Evolutionary conservation across 2,797 vertebrate species (phyloP), one percentile per base, ranked within the genome.

Genomic region (Columba guinea): DNA sequence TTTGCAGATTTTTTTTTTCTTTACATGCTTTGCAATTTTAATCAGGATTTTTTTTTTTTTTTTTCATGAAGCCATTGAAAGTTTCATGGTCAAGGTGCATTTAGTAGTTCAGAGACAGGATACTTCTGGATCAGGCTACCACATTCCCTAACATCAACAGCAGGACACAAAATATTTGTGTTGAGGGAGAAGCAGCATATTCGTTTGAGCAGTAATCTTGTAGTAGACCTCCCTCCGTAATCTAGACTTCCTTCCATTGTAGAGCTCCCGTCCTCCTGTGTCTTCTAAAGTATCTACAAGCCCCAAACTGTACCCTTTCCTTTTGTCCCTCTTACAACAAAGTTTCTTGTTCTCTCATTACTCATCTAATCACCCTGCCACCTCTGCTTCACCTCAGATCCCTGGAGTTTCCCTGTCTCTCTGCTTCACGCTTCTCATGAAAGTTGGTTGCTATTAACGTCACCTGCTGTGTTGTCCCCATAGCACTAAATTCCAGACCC

Each of bases 351-450:
- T 89, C 37, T 77, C 37, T 63, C 9, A 26, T 56, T 78, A 49
- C 12, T 81, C 26, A 35, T 26, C 13, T 48, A 11, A 44, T 71
- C 14, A 9, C 14, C 37, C 46, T 48, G 58, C 30, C 35, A 69
- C 3, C 35, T 77, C 51, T 89, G 37, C 14, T 60, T n/a, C 65
- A 37, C 49, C 67, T 74, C 1, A 1, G 14, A 53, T 68, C 19
- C 24, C 17, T 49, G 35, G 41, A 37, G n/a, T 62, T 87, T 34
- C 65, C 14, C 68, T 41, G 15, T 81, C 7, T 77, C 21, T 67
- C 34, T 59, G 17, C 19, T 27, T 30, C 12, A 17, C 0, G 0
- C 9, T 80, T 41, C 35, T 73, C 4, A 14, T 5, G 16, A 20
- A 73, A 52, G 28, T 18, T 76, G 27, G 4, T 49, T 84, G 39